phyloP scores from a whole-genome alignment of 2,113 vertebrate genomes.

The Melanotaenia duboulayi region DNA sequence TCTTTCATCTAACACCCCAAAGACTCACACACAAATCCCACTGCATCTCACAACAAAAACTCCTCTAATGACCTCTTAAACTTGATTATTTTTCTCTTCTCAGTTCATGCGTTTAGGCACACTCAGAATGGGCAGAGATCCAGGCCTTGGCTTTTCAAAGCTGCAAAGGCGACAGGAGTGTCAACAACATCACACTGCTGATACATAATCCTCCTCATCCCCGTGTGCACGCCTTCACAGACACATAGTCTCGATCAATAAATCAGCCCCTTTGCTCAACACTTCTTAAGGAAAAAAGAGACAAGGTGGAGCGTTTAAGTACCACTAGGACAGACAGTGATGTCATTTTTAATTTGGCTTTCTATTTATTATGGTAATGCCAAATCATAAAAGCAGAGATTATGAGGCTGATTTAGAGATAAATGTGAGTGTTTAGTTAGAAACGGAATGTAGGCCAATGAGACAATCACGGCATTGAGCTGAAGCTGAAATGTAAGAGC shows the following conservation, averaged over 20 bases:
- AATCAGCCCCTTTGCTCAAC: slow-evolving; percentile 48
- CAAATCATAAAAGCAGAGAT: slow-evolving; percentile 42
- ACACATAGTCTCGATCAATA: slow-evolving; percentile 61
- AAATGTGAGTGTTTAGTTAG: slow-evolving; percentile 33
- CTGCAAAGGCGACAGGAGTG: slow-evolving; percentile 65
- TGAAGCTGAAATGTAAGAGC: slow-evolving; percentile 35
- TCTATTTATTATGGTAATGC: slow-evolving; percentile 48
- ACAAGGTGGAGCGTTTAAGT: slow-evolving; percentile 7
- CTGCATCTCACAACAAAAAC: slow-evolving; percentile 34
- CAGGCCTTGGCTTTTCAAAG: slow-evolving; percentile 58
- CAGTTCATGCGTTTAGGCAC: slow-evolving; percentile 49
- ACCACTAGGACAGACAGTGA: slow-evolving; percentile 34
- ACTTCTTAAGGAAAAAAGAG: slow-evolving; percentile 30
- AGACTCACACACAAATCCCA: slow-evolving; percentile 38
- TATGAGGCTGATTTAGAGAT: slow-evolving; percentile 47
- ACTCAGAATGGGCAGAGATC: slow-evolving; percentile 43
- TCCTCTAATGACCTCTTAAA: slow-evolving; percentile 40
- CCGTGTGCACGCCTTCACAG: slow-evolving; percentile 12
- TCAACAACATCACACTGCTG: slow-evolving; percentile 71
- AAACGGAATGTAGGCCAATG: slow-evolving; percentile 50
- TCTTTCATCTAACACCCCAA: neutral
- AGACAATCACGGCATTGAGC: slow-evolving; percentile 54
- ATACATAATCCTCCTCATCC: slow-evolving; percentile 65
- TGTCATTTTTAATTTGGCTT: slow-evolving; percentile 48
- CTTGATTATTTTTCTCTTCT: slow-evolving; percentile 11